Conservation (phyloP, 2,113 vertebrate genomes). For the Quiscalus mexicanus region DNA sequence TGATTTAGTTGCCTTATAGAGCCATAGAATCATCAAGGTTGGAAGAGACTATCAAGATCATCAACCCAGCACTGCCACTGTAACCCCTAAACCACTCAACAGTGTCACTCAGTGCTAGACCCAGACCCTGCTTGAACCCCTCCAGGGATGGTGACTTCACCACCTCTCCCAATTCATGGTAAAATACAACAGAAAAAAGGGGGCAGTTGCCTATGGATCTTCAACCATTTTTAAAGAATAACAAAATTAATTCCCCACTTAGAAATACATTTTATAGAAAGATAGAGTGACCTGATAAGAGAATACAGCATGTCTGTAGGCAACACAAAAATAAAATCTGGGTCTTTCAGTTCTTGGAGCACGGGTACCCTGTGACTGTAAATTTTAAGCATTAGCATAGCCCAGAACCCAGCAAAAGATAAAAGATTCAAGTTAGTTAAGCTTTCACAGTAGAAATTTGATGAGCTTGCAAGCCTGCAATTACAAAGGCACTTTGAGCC, state of each 20-base stretch:
- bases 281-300: background rate
- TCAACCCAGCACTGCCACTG: background rate
- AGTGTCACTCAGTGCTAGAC: too few species aligned
- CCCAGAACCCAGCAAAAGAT: background rate
- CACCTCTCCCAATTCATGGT: background rate
- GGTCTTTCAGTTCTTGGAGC: background rate
- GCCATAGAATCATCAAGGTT: background rate
- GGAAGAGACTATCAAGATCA: background rate
- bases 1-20: background rate
- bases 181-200: background rate
- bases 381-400: background rate
- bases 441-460: background rate
- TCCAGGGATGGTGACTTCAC: too few species aligned
- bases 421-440: background rate
- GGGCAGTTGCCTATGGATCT: background rate
- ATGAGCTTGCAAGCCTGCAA: background rate
- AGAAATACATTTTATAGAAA: background rate
- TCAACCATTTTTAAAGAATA: background rate
- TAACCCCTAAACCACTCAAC: background rate
- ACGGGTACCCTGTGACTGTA: background rate
- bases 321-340: background rate
- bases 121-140: background rate
- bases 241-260: background rate
- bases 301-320: background rate
- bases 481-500: background rate